Evolutionary conservation across 2,797 vertebrate genomes (phyloP).

Genomic region (Halcyon smyrnensis): DNA sequence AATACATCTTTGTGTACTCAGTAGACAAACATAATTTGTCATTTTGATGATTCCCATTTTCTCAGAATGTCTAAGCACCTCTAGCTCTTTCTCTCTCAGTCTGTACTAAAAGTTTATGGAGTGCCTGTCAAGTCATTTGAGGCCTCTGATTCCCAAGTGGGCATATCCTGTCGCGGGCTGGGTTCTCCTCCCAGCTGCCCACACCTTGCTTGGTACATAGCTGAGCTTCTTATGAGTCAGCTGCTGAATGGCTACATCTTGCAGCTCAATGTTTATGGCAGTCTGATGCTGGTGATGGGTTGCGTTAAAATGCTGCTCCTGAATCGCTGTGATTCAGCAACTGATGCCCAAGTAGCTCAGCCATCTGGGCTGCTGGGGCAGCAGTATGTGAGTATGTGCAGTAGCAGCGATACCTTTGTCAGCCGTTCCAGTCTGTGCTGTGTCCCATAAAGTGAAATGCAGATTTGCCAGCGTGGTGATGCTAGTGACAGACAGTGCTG

Average conservation of each 20-base stretch:
- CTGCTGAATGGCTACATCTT: neutral
- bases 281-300: neutral
- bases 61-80: neutral
- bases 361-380: neutral
- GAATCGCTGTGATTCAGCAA: neutral
- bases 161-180: neutral
- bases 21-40: neutral
- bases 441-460: neutral
- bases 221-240: neutral
- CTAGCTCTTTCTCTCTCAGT: neutral
- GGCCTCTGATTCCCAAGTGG: neutral
- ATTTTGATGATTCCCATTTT: neutral
- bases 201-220: fast-evolving
- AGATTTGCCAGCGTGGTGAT: neutral
- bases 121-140: neutral
- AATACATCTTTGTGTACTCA: neutral
- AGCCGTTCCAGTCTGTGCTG: neutral
- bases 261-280: neutral
- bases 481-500: neutral
- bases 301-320: neutral
- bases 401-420: neutral
- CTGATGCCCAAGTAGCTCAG: neutral
- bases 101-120: neutral
- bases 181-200: neutral
- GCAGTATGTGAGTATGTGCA: neutral